Evolutionary conservation across 1,140 invertebrate species (phyloP).

Genomic region (Caenorhabditis latens): DNA sequence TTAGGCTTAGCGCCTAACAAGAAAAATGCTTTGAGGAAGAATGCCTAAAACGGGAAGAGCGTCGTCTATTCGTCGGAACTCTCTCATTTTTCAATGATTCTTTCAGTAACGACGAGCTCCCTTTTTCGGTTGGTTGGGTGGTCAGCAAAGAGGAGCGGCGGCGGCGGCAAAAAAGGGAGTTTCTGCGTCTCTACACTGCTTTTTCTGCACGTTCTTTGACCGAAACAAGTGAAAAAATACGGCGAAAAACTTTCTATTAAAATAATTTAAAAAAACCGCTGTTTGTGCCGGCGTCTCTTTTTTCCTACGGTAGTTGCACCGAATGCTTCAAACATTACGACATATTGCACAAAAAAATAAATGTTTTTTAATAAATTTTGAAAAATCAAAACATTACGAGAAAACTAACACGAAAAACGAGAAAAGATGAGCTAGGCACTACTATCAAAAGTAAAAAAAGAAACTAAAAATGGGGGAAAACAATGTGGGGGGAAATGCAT

Average conservation of each 20-base stretch:
- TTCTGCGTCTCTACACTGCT: background rate
- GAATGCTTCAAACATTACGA: no score
- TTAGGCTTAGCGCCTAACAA: background rate
- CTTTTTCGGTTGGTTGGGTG: constrained; percentile 47
- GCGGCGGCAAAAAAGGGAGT: background rate
- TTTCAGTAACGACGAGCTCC: background rate
- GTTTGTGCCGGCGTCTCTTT: no score
- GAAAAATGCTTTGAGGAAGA: background rate
- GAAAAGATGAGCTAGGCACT: no score
- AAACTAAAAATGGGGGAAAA: background rate
- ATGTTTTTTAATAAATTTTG: no score
- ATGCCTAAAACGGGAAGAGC: constrained; percentile 36
- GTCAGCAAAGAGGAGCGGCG: constrained; percentile 19
- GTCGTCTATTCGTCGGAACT: background rate
- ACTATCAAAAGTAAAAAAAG: background rate
- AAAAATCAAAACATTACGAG: no score
- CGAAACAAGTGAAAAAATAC: background rate
- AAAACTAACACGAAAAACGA: no score
- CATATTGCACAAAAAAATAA: no score
- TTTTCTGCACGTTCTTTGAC: constrained; percentile 20
- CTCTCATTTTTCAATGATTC: constrained; percentile 18
- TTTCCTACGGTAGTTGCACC: no score
- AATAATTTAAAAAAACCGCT: no score
- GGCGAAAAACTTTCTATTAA: no score
- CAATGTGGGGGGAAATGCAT: background rate